Evolutionary conservation across 2,113 vertebrate species (phyloP).

Genomic region (Danionella cerebrum): DNA sequence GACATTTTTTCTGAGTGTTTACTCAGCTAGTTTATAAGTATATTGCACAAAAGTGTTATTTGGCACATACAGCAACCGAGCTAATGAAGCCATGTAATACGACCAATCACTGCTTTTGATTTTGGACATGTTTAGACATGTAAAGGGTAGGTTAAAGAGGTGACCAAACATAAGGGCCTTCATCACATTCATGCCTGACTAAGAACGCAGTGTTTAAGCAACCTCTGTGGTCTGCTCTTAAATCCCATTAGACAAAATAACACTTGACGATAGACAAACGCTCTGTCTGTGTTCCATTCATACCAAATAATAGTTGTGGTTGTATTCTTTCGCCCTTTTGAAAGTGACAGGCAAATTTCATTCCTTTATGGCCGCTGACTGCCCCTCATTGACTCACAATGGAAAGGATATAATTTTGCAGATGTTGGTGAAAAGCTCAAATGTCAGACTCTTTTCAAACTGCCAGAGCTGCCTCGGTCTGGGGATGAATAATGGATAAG

Average conservation of each 20-base stretch:
- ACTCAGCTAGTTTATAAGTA: too few relatives aligned
- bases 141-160: not conserved
- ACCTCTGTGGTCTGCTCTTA: not conserved
- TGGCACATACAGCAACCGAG: too few relatives aligned
- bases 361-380: conserved; percentile 86
- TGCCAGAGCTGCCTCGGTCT: conserved; percentile 76
- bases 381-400: conserved; percentile 93
- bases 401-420: conserved; percentile 94
- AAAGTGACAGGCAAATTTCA: conserved; percentile 95
- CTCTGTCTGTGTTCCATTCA: conserved; percentile 52
- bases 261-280: conserved; percentile 18
- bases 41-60: too few relatives aligned
- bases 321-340: conserved; percentile 88
- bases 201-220: conserved; percentile 16
- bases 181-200: not conserved
- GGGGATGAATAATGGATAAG: conserved; percentile 92
- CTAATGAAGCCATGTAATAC: too few relatives aligned
- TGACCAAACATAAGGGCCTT: not conserved
- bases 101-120: not conserved
- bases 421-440: conserved; percentile 97
- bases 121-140: not conserved
- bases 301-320: conserved; percentile 69
- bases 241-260: not conserved
- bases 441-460: conserved; percentile 95
- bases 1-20: too few relatives aligned